Conservation (phyloP, 2,797 vertebrate genomes). For the Cirrhinus molitorella region DNA sequence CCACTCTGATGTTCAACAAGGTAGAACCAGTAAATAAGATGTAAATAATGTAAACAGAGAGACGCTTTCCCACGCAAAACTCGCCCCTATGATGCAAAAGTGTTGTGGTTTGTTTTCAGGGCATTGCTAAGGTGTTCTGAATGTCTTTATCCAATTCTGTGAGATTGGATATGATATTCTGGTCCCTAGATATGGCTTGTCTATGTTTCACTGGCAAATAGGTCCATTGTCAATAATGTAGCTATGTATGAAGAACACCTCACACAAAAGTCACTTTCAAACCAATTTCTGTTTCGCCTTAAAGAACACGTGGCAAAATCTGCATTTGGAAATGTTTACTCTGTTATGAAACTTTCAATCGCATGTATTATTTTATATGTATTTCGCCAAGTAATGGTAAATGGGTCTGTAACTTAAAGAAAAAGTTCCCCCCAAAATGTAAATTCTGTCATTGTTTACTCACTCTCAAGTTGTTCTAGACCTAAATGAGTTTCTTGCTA, state of each 20-base stretch:
- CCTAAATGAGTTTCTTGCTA: not conserved
- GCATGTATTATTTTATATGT: not conserved
- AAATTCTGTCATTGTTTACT: not conserved
- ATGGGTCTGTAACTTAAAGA: not conserved
- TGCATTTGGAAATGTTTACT: not conserved
- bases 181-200: slow-evolving; percentile 11
- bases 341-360: not conserved
- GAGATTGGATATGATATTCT: not conserved
- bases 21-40: not conserved
- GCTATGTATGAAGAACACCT: not conserved
- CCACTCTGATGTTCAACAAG: not conserved
- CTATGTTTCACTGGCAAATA: too few species aligned
- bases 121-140: not conserved
- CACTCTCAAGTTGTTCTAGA: not conserved
- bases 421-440: not conserved
- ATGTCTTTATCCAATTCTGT: not conserved
- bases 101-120: not conserved
- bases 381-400: not conserved
- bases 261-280: not conserved
- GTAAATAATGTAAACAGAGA: not conserved
- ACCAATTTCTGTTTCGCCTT: not conserved
- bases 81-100: not conserved
- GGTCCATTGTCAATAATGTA: not conserved
- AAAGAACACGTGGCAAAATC: too few species aligned
- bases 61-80: not conserved